Evolutionary conservation across 2,888 invertebrate species (phyloP).

Genomic region (Aphodius granarius): DNA sequence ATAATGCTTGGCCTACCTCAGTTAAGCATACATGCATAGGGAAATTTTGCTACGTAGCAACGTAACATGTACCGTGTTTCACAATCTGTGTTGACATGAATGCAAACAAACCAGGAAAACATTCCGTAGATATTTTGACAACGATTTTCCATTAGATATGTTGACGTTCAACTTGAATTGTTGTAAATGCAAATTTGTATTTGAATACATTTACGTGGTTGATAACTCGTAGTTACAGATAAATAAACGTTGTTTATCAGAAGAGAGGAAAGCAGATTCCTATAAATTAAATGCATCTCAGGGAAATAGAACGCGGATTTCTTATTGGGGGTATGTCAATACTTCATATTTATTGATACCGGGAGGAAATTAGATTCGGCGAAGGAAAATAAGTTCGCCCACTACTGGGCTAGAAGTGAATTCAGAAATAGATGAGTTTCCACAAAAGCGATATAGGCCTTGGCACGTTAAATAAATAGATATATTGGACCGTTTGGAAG

Average conservation of each 20-base stretch:
- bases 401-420: background rate
- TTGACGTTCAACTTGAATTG: background rate
- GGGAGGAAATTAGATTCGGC: background rate
- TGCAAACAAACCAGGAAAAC: background rate
- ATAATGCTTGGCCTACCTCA: background rate
- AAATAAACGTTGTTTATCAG: background rate
- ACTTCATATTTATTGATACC: background rate
- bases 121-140: background rate
- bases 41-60: background rate
- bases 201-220: background rate
- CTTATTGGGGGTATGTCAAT: background rate
- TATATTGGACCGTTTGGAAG: no score
- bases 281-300: background rate
- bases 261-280: background rate
- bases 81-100: background rate
- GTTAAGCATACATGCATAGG: background rate
- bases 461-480: no score
- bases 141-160: background rate
- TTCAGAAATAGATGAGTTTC: background rate
- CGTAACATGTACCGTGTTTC: no score
- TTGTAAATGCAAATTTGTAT: background rate
- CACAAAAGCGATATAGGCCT: no score
- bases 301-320: background rate
- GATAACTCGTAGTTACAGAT: background rate
- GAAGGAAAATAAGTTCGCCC: background rate